Percentiles rank a stretch among this genome's conserved stretches.
phyloP scores from a whole-genome alignment of 2,888 invertebrate species.

The Tenthredo livida region DNA sequence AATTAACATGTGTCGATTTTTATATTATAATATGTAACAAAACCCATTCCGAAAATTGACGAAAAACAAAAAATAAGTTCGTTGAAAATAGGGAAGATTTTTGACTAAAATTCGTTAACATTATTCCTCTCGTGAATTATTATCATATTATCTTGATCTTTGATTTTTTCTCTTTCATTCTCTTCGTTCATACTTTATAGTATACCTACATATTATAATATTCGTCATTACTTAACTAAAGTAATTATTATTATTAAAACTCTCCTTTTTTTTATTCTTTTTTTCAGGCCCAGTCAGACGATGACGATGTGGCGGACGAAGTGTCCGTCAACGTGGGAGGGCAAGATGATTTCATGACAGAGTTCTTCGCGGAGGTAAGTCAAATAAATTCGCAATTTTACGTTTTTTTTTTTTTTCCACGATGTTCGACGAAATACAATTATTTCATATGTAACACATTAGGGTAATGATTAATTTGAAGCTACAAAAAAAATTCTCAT shows the following conservation, averaged over 20 bases:
- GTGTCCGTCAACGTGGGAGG: constrained; percentile 97
- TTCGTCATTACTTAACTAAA: background rate
- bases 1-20: background rate
- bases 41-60: background rate
- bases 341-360: constrained; percentile 98
- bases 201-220: too few relatives aligned
- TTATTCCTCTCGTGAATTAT: background rate
- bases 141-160: background rate
- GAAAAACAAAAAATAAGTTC: background rate
- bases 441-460: background rate
- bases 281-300: constrained; percentile 97
- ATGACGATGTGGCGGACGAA: constrained; percentile 96
- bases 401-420: background rate
- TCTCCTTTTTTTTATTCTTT: constrained; percentile 54
- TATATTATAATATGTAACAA: background rate
- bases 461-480: too few relatives aligned
- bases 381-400: background rate
- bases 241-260: background rate
- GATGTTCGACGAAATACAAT: background rate
- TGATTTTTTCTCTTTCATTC: background rate
- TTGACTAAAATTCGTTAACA: background rate
- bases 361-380: constrained; percentile 98
- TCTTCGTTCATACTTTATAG: too few relatives aligned
- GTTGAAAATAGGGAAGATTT: background rate
- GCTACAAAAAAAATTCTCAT: too few relatives aligned